Evolutionary conservation across 2,113 vertebrate species (phyloP).

Genomic region (Tiliqua scincoides): DNA sequence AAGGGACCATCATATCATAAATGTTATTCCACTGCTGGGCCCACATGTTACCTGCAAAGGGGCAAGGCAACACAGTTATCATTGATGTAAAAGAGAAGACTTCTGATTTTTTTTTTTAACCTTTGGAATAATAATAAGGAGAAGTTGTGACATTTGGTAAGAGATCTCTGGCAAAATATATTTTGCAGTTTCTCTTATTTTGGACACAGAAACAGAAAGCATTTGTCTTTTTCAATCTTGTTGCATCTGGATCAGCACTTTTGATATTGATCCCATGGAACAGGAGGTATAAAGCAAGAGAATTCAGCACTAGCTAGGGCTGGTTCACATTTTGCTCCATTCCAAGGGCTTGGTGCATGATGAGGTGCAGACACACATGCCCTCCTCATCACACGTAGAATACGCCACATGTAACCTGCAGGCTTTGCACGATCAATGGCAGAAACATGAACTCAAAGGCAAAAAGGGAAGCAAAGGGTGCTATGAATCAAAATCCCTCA

Average conservation of each 20-base stretch:
- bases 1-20: constrained; percentile 91
- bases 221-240: neutral
- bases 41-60: constrained; percentile 93
- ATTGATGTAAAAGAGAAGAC: neutral
- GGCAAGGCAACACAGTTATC: neutral
- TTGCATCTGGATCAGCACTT: neutral
- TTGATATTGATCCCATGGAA: neutral
- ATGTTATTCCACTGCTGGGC: constrained; percentile 96
- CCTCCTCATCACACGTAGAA: too few species aligned
- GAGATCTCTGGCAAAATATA: neutral
- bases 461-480: too few species aligned
- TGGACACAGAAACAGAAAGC: neutral
- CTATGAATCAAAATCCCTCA: too few species aligned
- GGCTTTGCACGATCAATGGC: too few species aligned
- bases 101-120: neutral
- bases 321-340: too few species aligned
- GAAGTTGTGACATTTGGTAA: neutral
- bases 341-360: too few species aligned
- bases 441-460: too few species aligned
- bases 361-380: too few species aligned
- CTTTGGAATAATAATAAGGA: neutral
- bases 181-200: neutral
- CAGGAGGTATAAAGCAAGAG: neutral
- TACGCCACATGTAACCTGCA: too few species aligned
- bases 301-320: too few species aligned